Evolutionary conservation across 2,113 vertebrate species (phyloP).

Genomic region (Corythoichthys haematopterus): DNA sequence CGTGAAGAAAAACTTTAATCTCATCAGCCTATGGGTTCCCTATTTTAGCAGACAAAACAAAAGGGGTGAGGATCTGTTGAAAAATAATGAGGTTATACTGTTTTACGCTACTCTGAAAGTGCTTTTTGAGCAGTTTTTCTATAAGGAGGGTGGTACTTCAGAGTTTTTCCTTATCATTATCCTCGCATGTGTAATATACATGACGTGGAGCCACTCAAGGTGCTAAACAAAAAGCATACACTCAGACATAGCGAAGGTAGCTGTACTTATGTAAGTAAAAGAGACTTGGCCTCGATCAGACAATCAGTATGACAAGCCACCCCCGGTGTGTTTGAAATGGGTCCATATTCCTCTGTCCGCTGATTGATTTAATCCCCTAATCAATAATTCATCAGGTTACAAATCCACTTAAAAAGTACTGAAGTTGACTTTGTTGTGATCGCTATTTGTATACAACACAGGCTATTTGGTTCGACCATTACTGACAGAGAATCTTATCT

Average conservation of each 20-base stretch:
- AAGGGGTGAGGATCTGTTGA: too few species aligned
- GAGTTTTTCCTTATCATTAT: constrained; percentile 1
- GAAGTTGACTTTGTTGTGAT: constrained; percentile 22
- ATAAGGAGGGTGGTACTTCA: background rate
- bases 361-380: constrained; percentile 29
- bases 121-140: too few species aligned
- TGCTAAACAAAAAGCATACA: background rate
- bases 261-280: constrained; percentile 14
- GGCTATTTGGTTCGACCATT: background rate
- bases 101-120: too few species aligned
- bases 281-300: constrained; percentile 6
- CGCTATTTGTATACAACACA: constrained; percentile 15
- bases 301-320: constrained; percentile 28
- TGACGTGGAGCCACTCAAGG: background rate
- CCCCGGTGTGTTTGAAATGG: constrained; percentile 18
- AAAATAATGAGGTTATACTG: too few species aligned
- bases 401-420: constrained; percentile 23
- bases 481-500: background rate
- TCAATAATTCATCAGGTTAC: constrained; percentile 51
- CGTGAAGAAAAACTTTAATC: too few species aligned
- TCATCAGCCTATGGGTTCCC: too few species aligned
- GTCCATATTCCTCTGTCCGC: constrained; percentile 20
- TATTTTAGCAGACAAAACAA: too few species aligned
- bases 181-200: background rate
- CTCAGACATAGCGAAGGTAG: background rate